phyloP scores from a whole-genome alignment of 2,888 invertebrate genomes.

The Pammene fasciana region DNA sequence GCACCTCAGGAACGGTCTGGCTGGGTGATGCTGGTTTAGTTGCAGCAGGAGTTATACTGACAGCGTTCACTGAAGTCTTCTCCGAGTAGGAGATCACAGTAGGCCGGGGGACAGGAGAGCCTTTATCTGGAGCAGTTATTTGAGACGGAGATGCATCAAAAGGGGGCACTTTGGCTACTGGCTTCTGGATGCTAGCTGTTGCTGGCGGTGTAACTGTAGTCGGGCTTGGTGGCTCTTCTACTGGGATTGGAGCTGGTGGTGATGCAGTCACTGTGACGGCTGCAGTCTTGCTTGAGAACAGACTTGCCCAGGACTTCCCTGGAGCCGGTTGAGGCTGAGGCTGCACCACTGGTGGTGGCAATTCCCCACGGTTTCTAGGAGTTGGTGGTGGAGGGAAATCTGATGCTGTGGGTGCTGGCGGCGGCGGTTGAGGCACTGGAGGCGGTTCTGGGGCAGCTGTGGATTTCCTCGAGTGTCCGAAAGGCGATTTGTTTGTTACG shows the following conservation, averaged over 20 bases:
- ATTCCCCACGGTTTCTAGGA: slow-evolving; percentile 71
- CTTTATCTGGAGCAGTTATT: slow-evolving; percentile 60
- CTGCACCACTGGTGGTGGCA: slow-evolving; percentile 61
- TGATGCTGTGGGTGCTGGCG: slow-evolving; percentile 78
- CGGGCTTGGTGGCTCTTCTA: slow-evolving; percentile 69
- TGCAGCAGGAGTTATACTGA: slow-evolving; percentile 50
- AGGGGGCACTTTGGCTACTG: slow-evolving; percentile 85
- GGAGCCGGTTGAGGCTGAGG: slow-evolving; percentile 73
- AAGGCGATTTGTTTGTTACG: slow-evolving; percentile 77
- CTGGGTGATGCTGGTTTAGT: slow-evolving; percentile 50
- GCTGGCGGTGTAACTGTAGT: slow-evolving; percentile 57
- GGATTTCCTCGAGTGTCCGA: slow-evolving; percentile 73
- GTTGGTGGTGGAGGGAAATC: slow-evolving; percentile 80
- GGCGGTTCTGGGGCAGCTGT: slow-evolving; percentile 62
- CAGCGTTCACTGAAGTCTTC: slow-evolving; percentile 69
- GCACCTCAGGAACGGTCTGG: slow-evolving; percentile 50
- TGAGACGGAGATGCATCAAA: slow-evolving; percentile 79
- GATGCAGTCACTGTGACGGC: slow-evolving; percentile 49
- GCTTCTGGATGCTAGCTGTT: slow-evolving; percentile 73
- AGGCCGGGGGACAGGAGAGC: slow-evolving; percentile 52
- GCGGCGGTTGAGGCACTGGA: slow-evolving; percentile 71
- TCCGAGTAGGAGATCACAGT: slow-evolving; percentile 66
- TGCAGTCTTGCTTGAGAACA: slow-evolving; percentile 79
- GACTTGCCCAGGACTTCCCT: slow-evolving; percentile 86
- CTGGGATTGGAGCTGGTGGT: slow-evolving; percentile 49